Evolutionary conservation across 2,113 vertebrate species (phyloP).

Genomic region (Vidua macroura): DNA sequence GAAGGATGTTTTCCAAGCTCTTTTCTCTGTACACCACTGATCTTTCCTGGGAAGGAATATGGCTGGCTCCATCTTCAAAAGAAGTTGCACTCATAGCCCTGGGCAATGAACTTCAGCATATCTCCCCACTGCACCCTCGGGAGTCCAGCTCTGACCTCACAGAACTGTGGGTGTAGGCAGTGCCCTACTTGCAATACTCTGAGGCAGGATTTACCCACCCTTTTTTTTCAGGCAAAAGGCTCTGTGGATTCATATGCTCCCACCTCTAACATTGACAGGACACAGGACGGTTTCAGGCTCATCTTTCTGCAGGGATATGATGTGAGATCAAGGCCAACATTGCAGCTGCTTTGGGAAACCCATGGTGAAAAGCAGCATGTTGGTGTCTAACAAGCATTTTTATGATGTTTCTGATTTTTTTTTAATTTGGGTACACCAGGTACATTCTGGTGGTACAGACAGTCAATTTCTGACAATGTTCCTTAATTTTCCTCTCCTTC

Average conservation of each 20-base stretch:
- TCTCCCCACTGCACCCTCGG: background rate
- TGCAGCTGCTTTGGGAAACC: background rate
- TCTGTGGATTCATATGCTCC: background rate
- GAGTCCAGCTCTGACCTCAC: background rate
- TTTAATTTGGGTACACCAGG: background rate
- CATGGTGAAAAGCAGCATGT: background rate
- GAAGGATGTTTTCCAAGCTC: slow-evolving; percentile 11
- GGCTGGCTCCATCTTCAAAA: slow-evolving; percentile 23
- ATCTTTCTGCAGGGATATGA: background rate
- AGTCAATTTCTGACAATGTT: background rate
- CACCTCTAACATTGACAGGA: background rate
- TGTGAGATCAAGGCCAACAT: background rate
- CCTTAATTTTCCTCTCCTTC: background rate
- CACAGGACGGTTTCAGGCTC: background rate
- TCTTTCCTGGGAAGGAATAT: background rate
- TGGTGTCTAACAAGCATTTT: background rate
- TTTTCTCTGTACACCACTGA: background rate
- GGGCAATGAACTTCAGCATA: background rate
- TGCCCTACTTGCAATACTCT: background rate
- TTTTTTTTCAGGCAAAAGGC: background rate
- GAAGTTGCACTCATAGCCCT: background rate
- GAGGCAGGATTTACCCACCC: background rate
- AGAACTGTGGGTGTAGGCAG: background rate
- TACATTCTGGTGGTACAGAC: background rate
- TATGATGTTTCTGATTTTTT: background rate